Evolutionary conservation across 2,888 invertebrate species (phyloP), one percentile per base, ranked within the genome.

Genomic region (Mellilla xanthometata): DNA sequence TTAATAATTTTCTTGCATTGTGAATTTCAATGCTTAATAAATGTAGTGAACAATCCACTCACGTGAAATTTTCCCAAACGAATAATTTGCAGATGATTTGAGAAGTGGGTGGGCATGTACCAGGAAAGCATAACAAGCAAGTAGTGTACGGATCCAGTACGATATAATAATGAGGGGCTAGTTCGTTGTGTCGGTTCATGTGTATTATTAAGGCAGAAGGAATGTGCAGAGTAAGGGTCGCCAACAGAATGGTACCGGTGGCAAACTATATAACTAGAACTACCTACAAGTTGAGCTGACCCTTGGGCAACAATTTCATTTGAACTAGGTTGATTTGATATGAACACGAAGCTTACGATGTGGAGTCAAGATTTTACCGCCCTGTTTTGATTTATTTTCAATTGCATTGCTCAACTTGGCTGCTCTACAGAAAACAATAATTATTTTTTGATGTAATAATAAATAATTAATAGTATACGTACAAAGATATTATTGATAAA

Each of bases 201-300:
- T 82, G 85, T 87, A 84, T 86, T 87, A 87, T 87, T 87, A 87
- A 72, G 79, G 82, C 82, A 67, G 82, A 85, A 82, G 88, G 88
- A 86, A 86, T 85, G 84, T 63, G 63, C 68, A 62, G 70, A 70
- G 76, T 72, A 64, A 72, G 72, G 86, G 85, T 85, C 83, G 81
- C 69, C 70, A 68, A 74, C 72, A 76, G 78, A 72, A 73, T 70
- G 68, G 68, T 66, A 68, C 66, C 76, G 73, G 81, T 81, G 81
- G 83, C 77, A 56, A 63, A 62, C 68, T 52, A 52, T 19, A 19
- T 6, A 19, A 19, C 15, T 19, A 19, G 15, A 19, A 19, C 24
- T 24, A 62, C 44, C 49, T 33, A 51, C 54, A 64, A 65, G 58
- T 49, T 56, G 54, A 62, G 30, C 35, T 76, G 76, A 81, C 77